A percentile compares a stretch with the other conserved stretches of the same genome.
Evolutionary conservation across 2,888 invertebrate species (phyloP).

Genomic region (Lypha dubia): DNA sequence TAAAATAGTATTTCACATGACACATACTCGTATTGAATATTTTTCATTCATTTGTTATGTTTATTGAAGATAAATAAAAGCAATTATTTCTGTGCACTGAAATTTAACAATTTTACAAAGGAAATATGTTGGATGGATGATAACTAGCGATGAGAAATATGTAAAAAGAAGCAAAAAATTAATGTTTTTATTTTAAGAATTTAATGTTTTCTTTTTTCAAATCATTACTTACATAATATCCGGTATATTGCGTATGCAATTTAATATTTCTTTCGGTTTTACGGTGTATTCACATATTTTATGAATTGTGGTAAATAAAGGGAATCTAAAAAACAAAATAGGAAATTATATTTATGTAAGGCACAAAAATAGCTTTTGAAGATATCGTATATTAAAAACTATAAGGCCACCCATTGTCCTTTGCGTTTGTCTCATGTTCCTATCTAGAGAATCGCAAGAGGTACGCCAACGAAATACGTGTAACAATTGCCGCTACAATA

Average conservation of each 20-base stretch:
- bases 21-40: background rate
- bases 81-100: background rate
- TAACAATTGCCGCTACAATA: too few relatives aligned
- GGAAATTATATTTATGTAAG: background rate
- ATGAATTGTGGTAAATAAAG: conserved; percentile 97
- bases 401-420: too few relatives aligned
- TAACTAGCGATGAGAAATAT: conserved; percentile 68
- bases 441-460: too few relatives aligned
- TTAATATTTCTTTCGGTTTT: conserved; percentile 91
- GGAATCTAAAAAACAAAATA: conserved; percentile 88
- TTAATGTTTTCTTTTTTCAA: background rate
- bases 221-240: conserved; percentile 95
- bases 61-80: background rate
- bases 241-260: conserved; percentile 96
- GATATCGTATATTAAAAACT: too few relatives aligned
- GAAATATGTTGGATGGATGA: conserved; percentile 75
- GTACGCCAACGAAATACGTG: too few relatives aligned
- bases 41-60: background rate
- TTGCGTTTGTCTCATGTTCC: too few relatives aligned
- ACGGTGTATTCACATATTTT: conserved; percentile 94
- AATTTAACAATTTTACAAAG: conserved; percentile 66
- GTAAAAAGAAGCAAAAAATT: background rate
- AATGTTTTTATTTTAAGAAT: background rate
- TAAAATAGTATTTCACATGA: background rate
- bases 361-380: too few relatives aligned